Base-by-base conservation (phyloP, 2,888 invertebrate genomes). In the Carabus problematicus region DNA sequence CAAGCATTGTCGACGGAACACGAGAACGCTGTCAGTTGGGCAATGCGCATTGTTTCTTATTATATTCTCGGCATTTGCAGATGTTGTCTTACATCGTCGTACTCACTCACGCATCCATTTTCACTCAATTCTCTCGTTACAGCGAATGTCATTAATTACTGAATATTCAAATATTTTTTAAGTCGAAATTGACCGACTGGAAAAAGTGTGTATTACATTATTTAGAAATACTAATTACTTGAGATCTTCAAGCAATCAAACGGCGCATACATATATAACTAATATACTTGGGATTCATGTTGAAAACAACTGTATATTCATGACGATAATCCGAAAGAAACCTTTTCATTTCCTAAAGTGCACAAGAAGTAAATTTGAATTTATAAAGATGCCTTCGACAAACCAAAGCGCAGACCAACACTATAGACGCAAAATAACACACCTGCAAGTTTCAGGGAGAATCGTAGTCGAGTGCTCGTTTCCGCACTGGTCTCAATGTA, bases 1-100 rank as follows among this genome's bases (percentile, higher is more conserved):
- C 67, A 18, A 52, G 67, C 66, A 66, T 66, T 66, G 66, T 66
- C 56, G 66, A 42, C 29, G 59, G 40, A 54, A 42, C 63, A 42
- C 63, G 63, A 56, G 11, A 39, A 29, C 40, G 29, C 56, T 56
- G 56, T 56, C 56, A 56, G 39, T 56, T n/a, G 56, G 56, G 29
- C 56, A 56, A 29, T 56, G 56, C 29, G 56, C 12, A 29, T 39
- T 19, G 52, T 52, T 52, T 58, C 66, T 66, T 66, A 66, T 59
- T 66, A 58, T 66, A 29, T 58, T 56, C 59, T 43, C 56, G 64
- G 19, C 52, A 16, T 52, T 52, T 19, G 12, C 52, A 18, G 19
- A 9, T 11, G 16, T 19, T 52, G 52, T 52, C 19, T 16, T 52
- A 52, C 52, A 52, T 16, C 19, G 52, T 52, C 52, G 52, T 52